Percentiles rank a stretch among this genome's conserved stretches.
These are phyloP conservation scores for Lytechinus pictus DNA, from an alignment of 35 echinoderm and acorn worm genomes.

Conservation along the genomic window DNA sequence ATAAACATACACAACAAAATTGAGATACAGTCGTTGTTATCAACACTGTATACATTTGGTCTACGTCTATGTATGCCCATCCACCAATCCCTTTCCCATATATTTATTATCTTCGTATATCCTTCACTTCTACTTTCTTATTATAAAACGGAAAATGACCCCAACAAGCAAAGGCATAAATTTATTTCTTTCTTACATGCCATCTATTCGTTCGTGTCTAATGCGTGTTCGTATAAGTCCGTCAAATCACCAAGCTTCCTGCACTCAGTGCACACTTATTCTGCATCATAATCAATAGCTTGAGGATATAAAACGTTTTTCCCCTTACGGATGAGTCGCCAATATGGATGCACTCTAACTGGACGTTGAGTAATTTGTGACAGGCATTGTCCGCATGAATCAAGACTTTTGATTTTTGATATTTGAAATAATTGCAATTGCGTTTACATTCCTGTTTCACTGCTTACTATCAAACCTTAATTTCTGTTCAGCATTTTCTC, in stretches of 20 bases:
- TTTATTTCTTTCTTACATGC: neutral
- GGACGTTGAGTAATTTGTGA: neutral
- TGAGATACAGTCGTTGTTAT: too few relatives aligned
- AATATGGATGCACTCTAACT: neutral
- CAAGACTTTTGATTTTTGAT: neutral
- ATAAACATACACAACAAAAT: too few relatives aligned
- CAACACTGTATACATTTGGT: too few relatives aligned
- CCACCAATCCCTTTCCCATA: too few relatives aligned
- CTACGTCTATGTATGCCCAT: too few relatives aligned
- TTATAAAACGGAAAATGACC: too few relatives aligned
- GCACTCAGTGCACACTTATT: neutral
- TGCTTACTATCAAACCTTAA: too few relatives aligned
- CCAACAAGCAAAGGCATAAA: too few relatives aligned
- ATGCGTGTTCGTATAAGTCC: neutral
- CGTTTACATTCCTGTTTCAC: neutral
- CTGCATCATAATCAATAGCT: neutral
- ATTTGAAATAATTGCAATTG: neutral
- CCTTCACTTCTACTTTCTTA: too few relatives aligned
- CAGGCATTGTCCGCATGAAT: neutral
- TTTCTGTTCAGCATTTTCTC: too few relatives aligned
- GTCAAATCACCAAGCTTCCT: neutral
- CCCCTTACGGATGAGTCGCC: neutral
- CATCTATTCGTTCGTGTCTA: neutral
- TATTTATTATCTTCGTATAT: too few relatives aligned
- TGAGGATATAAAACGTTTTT: neutral